phyloP scores from a whole-genome alignment of 2,113 vertebrate genomes.

The Chauna torquata region DNA sequence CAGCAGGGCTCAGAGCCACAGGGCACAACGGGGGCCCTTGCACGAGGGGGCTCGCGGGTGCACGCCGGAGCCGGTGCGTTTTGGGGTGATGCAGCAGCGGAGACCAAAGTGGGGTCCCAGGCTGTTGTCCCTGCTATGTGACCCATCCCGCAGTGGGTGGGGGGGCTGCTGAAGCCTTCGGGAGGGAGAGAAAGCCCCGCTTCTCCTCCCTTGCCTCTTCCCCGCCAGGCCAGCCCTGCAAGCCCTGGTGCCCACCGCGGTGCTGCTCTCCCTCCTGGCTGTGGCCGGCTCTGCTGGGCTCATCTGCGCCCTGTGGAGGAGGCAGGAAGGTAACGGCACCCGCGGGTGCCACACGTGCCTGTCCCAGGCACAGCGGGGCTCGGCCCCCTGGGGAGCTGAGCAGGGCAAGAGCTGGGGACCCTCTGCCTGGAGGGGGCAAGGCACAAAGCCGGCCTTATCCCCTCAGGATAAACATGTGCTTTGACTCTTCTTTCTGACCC shows the following conservation, averaged over 20 bases:
- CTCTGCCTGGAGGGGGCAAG: no score
- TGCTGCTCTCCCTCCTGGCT: not conserved
- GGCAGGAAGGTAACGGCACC: not conserved
- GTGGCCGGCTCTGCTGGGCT: accelerated
- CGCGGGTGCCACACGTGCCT: accelerated
- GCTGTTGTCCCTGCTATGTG: no score
- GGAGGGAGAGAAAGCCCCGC: not conserved
- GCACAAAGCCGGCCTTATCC: not conserved
- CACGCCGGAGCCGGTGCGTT: accelerated
- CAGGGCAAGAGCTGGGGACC: not conserved
- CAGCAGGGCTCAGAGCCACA: accelerated
- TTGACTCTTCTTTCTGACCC: not conserved
- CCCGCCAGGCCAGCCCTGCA: accelerated
- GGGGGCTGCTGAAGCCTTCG: not conserved
- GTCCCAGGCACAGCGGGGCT: not conserved
- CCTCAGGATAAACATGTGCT: not conserved
- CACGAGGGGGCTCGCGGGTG: accelerated
- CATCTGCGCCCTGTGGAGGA: not conserved
- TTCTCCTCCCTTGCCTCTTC: not conserved
- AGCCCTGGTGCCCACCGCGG: not conserved
- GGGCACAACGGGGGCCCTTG: not conserved
- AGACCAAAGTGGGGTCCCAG: not conserved
- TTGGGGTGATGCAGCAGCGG: not conserved
- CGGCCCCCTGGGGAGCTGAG: not conserved
- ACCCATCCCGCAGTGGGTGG: accelerated